phyloP scores from a whole-genome alignment of 2,113 vertebrate species.

The Hoplias malabaricus region DNA sequence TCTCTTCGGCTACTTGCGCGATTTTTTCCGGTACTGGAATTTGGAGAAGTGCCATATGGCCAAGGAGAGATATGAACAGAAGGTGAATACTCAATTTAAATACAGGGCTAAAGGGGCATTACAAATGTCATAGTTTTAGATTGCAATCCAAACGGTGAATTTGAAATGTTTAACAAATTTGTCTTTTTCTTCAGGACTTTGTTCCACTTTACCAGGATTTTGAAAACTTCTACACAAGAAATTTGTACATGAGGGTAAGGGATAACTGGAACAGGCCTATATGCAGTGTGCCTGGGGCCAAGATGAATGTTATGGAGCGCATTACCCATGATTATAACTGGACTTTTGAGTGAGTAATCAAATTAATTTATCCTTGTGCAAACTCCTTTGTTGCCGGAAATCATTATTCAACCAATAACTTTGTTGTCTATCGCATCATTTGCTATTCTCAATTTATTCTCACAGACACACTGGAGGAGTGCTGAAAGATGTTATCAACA shows the following conservation, averaged over 20 bases:
- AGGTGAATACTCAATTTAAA: too few species aligned
- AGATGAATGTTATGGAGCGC: constrained; percentile 87
- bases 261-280: constrained; percentile 96
- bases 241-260: constrained; percentile 94
- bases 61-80: constrained; percentile 90
- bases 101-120: too few species aligned
- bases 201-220: constrained; percentile 97
- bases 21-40: constrained; percentile 92
- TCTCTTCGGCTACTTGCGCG: constrained; percentile 93
- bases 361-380: background rate
- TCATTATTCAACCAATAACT: background rate
- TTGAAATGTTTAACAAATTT: background rate
- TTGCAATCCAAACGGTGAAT: background rate
- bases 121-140: too few species aligned
- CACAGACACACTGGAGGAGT: constrained; percentile 87
- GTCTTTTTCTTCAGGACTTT: constrained; percentile 81
- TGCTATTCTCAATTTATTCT: constrained; percentile 47
- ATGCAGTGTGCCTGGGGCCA: constrained; percentile 91
- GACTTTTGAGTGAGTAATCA: constrained; percentile 89
- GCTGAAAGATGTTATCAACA: constrained; percentile 91
- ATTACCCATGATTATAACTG: constrained; percentile 91
- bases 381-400: background rate
- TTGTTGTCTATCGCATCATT: background rate
- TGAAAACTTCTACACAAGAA: constrained; percentile 96
- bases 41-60: constrained; percentile 92